Evolutionary conservation across 2,797 vertebrate species (phyloP), one percentile per base, ranked within the genome.

Genomic region (Sylvilagus floridanus): DNA sequence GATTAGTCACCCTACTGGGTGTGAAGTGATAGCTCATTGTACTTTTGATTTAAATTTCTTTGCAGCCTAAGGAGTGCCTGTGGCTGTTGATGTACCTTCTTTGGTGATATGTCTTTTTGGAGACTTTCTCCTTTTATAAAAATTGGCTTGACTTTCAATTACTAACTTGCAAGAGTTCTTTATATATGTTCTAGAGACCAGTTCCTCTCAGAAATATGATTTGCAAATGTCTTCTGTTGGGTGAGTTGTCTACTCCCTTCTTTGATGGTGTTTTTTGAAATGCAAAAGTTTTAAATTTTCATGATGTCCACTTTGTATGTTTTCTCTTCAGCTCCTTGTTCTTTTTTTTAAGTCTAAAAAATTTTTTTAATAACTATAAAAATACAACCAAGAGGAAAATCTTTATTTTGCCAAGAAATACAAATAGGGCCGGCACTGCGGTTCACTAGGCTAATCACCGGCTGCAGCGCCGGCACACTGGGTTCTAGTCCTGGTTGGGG

Each of bases 391-490:
- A 57, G 30, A 26, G 78, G 63, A 57, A 88, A 87, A 26, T 14
- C 5, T 98, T 98, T 97, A 98, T 97, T 98, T 84, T 93, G 47
- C 1, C 54, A 81, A 92, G 62, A 91, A 60, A 87, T 0, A n/a
- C 54, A 69, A 35, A 35, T 35, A 35, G 35, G 35, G 35, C 35
- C 4, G 35, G 35, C 35, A 35, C 35, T 35, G 35, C 35, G 35
- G 35, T 4, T 35, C 35, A 35, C 35, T 35, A 2, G 35, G 35
- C 35, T 35, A 35, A 35, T 35, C 35, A 2, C 35, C 35, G 35
- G 35, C 35, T 35, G 35, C 35, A 35, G 35, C 35, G 35, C 35
- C 35, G 4, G 35, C 35, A 35, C 35, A 35, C 35, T 4, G 35
- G 35, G 35, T 35, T 35, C 35, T 35, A 35, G 35, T 35, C 35